These are phyloP conservation scores for Pholis gunnellus DNA, from an alignment of 2,113 vertebrate genomes.

Conservation along the genomic window DNA sequence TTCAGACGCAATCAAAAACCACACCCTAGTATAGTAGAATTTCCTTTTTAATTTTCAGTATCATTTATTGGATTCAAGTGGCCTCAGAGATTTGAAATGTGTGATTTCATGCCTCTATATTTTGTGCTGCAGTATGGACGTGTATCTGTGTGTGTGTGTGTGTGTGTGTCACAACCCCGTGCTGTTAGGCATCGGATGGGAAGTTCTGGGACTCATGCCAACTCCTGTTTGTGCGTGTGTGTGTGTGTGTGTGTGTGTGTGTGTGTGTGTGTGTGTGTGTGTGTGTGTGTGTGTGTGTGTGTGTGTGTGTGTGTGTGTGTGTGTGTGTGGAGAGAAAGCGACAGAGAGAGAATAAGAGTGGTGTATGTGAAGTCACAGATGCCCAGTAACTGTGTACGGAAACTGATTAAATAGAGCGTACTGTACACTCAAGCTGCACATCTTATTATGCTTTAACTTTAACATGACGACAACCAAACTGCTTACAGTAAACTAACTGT, in stretches of 20 bases:
- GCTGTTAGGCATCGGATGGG: slow-evolving; percentile 36
- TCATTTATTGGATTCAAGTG: neutral
- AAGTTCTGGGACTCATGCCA: slow-evolving; percentile 70
- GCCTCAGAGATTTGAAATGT: slow-evolving; percentile 2
- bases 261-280: slow-evolving; percentile 22
- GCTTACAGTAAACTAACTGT: slow-evolving; percentile 16
- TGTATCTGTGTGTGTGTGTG: slow-evolving; percentile 5
- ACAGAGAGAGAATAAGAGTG: neutral
- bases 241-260: slow-evolving; percentile 29
- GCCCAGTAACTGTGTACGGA: slow-evolving; percentile 48
- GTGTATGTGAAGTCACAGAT: slow-evolving; percentile 61
- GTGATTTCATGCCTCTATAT: neutral
- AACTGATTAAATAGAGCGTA: slow-evolving; percentile 57
- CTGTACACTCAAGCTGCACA: slow-evolving; percentile 29
- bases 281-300: slow-evolving; percentile 30
- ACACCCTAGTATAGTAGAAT: neutral
- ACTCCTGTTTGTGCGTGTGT: slow-evolving; percentile 23
- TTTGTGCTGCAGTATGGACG: neutral
- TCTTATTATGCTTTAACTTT: slow-evolving; percentile 7
- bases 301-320: slow-evolving; percentile 23
- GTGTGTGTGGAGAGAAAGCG: neutral
- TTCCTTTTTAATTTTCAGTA: neutral
- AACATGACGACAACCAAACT: neutral
- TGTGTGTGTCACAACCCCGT: slow-evolving; percentile 25
- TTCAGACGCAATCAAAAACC: neutral